Percentiles rank a stretch among this genome's conserved stretches.
Conservation (phyloP, 1,140 invertebrate species). For the Armadillidium nasatum region DNA sequence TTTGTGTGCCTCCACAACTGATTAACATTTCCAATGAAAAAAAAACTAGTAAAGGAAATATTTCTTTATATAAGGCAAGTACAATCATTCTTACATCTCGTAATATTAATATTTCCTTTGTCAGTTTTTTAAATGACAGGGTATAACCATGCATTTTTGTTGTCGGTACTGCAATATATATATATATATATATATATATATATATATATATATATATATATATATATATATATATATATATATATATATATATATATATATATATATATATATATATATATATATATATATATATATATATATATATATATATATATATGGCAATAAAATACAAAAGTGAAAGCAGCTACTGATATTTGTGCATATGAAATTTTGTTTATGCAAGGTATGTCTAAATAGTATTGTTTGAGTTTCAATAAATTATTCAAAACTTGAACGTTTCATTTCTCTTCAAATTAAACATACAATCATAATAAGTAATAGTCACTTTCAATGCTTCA, state of each 20-base stretch:
- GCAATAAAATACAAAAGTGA: constrained; percentile 3
- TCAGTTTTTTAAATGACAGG: not conserved
- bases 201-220: no score
- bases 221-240: no score
- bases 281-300: not conserved
- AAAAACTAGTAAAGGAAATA: not conserved
- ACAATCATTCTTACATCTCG: constrained; percentile 14
- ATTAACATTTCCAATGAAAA: no score
- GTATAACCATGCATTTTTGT: not conserved
- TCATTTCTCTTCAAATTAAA: not conserved
- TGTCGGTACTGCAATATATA: constrained; percentile 1
- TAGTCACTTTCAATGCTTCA: no score
- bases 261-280: not conserved
- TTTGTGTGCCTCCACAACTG: no score
- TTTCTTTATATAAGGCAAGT: not conserved
- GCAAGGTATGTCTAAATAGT: not conserved
- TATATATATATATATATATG: not conserved
- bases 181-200: no score
- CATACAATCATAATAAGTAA: no score
- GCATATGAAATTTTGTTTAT: constrained; percentile 17
- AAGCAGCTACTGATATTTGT: constrained; percentile 17
- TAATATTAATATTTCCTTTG: not conserved
- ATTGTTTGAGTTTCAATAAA: constrained; percentile 14
- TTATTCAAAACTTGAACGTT: constrained; percentile 11
- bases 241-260: no score